phyloP scores from a whole-genome alignment of 2,113 vertebrate genomes.

The Gadus macrocephalus region DNA sequence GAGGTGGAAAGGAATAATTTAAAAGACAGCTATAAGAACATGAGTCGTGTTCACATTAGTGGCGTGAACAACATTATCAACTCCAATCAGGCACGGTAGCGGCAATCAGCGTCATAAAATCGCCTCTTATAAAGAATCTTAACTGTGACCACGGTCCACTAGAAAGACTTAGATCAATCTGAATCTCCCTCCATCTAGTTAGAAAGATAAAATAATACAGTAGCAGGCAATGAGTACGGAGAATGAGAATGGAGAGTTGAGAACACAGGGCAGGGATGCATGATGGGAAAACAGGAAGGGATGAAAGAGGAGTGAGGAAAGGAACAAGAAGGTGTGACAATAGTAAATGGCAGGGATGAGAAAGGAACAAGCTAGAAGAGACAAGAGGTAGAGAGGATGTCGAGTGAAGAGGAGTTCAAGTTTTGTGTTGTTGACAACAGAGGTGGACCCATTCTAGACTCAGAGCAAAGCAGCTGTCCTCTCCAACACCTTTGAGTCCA shows the following conservation, averaged over 20 bases:
- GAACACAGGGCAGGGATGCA: too few species aligned
- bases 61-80: not conserved
- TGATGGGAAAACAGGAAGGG: not conserved
- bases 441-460: too few species aligned
- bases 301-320: not conserved
- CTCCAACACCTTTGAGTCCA: too few species aligned
- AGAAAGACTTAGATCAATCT: too few species aligned
- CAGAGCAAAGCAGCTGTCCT: too few species aligned
- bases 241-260: not conserved
- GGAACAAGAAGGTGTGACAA: not conserved
- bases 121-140: too few species aligned
- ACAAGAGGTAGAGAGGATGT: not conserved
- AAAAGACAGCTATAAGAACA: not conserved
- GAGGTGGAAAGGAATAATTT: not conserved
- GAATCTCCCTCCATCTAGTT: too few species aligned
- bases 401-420: not conserved
- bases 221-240: not conserved
- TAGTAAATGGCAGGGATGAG: not conserved
- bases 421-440: too few species aligned
- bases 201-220: too few species aligned
- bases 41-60: not conserved
- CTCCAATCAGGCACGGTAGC: not conserved
- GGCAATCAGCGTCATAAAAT: not conserved
- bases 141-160: too few species aligned
- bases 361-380: not conserved